Evolutionary conservation across 1,140 invertebrate species (phyloP), one percentile per base, ranked within the genome.

Genomic region (Samia ricini): DNA sequence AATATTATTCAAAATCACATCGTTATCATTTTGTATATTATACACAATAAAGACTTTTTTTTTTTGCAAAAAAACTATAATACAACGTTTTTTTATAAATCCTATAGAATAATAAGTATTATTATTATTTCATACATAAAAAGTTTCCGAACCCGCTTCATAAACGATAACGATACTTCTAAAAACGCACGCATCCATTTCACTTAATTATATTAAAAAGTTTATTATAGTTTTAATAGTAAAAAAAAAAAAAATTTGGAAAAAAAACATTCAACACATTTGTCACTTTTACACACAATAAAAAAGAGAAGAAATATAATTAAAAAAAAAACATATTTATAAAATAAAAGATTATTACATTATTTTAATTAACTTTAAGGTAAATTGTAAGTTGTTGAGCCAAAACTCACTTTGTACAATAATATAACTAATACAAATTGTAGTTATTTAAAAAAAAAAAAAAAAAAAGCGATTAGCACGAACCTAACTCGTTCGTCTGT

Each of bases 381-480:
- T 89, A 85, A 78, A 63, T 79, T 84, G 79, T 84, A 83, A 78
- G 52, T 36, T 69, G 59, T 87, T 84, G 85, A 89, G 86, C 86
- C 77, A 62, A 64, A 81, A 85, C 84, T 84, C 86, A 79, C 78
- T 89, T 89, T 89, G 86, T 89, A 89, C 86, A 89, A 83, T 85
- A 76, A 76, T 79, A 74, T 76, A 79, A 20, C 24, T n/a, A 69
- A 80, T 79, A 85, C 74, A 76, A 74, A 80, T 72, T 82, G 74
- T 82, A 77, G 52, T 74, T 57, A 70, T 77, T 57, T 57, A 57
- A 42, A 29, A 29, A 29, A 29, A 42, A 42, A 57, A 42, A 29
- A 29, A 29, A 29, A 42, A 42, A 15, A 83, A 85, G 80, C 83
- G 68, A 81, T 42, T 85, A 88, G 85, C 85, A 82, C 81, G 63